Percentiles rank a stretch among this genome's conserved stretches.
phyloP scores from a whole-genome alignment of 2,888 invertebrate genomes.

The Smittia sp. region DNA sequence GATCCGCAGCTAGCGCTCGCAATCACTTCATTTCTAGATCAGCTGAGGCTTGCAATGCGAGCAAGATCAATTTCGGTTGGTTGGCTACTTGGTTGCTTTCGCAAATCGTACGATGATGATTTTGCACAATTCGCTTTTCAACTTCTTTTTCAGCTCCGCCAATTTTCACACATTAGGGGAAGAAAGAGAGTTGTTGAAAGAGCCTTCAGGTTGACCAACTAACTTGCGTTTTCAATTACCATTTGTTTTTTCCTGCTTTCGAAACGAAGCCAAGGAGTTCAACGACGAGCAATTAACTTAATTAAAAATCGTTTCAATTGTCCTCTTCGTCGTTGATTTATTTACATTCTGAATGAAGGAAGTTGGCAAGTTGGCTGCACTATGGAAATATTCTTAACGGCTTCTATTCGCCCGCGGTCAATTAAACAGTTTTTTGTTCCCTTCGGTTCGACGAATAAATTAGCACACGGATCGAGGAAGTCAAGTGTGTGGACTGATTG shows the following conservation, averaged over 20 bases:
- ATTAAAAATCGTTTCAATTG: not conserved
- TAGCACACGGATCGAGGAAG: not conserved
- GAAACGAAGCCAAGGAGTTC: not conserved
- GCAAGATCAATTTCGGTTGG: not conserved
- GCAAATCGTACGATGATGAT: not conserved
- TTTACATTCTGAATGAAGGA: slow-evolving; percentile 33
- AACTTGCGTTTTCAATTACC: not conserved
- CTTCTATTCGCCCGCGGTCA: too few relatives aligned
- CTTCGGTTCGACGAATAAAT: too few relatives aligned
- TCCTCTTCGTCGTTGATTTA: not conserved
- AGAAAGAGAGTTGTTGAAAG: not conserved
- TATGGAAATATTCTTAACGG: not conserved
- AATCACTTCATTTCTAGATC: slow-evolving; percentile 15
- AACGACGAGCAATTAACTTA: not conserved
- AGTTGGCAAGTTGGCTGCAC: not conserved
- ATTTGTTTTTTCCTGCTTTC: not conserved
- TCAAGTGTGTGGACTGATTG: not conserved
- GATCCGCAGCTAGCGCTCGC: not conserved
- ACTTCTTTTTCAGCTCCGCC: not conserved
- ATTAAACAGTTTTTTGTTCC: too few relatives aligned
- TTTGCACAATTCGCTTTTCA: not conserved
- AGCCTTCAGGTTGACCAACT: slow-evolving; percentile 1
- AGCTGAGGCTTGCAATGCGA: not conserved
- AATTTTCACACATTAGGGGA: not conserved
- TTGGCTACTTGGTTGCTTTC: not conserved